Evolutionary conservation across 1,140 invertebrate species (phyloP).

Genomic region (Neodiprion pinetum): DNA sequence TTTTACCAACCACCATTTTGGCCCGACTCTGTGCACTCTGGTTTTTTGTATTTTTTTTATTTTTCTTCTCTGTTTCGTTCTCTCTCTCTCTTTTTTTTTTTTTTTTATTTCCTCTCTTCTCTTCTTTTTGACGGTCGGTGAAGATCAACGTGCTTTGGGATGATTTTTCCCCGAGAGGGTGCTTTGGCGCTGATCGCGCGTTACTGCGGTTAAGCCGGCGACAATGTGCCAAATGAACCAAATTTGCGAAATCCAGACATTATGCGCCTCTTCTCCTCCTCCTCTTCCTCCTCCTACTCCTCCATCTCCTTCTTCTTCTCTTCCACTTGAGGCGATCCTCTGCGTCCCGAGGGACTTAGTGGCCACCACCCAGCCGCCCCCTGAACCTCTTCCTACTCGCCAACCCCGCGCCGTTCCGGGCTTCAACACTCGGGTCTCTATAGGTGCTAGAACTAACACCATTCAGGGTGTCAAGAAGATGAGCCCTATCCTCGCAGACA

Average conservation of each 20-base stretch:
- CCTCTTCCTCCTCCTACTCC: neutral
- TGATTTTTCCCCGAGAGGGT: neutral
- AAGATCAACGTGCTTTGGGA: neutral
- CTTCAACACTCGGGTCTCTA: conserved; percentile 6
- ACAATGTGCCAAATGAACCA: conserved; percentile 63
- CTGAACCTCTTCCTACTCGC: conserved; percentile 19
- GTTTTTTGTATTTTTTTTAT: too few species aligned
- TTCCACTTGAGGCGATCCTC: too few species aligned
- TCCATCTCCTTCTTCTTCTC: neutral
- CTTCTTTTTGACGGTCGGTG: neutral
- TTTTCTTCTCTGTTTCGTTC: too few species aligned
- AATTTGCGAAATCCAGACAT: conserved; percentile 59
- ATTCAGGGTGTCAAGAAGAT: conserved; percentile 59
- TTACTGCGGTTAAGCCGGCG: conserved; percentile 42
- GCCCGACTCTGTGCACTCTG: too few species aligned
- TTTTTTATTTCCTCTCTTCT: neutral
- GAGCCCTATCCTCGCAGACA: conserved; percentile 29
- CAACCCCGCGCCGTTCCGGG: conserved; percentile 9
- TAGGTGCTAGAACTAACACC: conserved; percentile 62
- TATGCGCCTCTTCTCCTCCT: too few species aligned
- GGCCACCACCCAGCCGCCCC: conserved; percentile 21
- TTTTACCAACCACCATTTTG: too few species aligned
- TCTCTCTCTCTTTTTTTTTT: too few species aligned
- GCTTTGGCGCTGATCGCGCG: neutral
- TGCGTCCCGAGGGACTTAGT: conserved; percentile 40